phyloP scores from a whole-genome alignment of 2,888 invertebrate genomes.

The Julus scanicus region DNA sequence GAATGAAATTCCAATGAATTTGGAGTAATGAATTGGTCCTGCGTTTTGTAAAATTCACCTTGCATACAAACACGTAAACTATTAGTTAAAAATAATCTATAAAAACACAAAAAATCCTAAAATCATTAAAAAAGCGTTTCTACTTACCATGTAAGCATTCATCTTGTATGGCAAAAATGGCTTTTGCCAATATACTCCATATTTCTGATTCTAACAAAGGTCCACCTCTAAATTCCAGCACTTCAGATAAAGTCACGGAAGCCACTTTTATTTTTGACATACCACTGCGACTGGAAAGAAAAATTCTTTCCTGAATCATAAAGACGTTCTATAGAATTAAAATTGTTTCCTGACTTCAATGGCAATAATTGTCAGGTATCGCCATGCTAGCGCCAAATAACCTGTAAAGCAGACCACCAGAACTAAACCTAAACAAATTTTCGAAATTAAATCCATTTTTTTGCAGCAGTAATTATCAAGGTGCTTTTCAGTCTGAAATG shows the following conservation, averaged over 20 bases:
- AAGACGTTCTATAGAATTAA: neutral
- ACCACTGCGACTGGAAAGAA: neutral
- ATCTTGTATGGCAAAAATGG: slow-evolving; percentile 7
- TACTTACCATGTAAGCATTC: neutral
- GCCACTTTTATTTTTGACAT: slow-evolving; percentile 30
- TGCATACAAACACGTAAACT: neutral
- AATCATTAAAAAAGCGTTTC: neutral
- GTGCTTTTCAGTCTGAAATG: neutral
- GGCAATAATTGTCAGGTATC: slow-evolving; percentile 48
- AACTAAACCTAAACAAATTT: slow-evolving; percentile 51
- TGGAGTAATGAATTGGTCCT: neutral
- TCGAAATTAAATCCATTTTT: slow-evolving; percentile 34
- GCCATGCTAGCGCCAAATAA: slow-evolving; percentile 41
- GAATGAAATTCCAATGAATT: neutral
- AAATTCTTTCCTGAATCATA: neutral
- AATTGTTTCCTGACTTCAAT: neutral
- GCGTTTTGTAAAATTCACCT: neutral
- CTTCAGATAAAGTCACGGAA: neutral
- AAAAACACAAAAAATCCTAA: no score
- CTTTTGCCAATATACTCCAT: neutral
- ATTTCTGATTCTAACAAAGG: neutral
- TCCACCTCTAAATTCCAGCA: slow-evolving; percentile 25
- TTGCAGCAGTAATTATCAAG: neutral
- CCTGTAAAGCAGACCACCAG: neutral
- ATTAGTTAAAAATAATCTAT: neutral